These are phyloP conservation scores for Drosophila burlai DNA, from an alignment of 1,140 invertebrate species.

Conservation along the genomic window DNA sequence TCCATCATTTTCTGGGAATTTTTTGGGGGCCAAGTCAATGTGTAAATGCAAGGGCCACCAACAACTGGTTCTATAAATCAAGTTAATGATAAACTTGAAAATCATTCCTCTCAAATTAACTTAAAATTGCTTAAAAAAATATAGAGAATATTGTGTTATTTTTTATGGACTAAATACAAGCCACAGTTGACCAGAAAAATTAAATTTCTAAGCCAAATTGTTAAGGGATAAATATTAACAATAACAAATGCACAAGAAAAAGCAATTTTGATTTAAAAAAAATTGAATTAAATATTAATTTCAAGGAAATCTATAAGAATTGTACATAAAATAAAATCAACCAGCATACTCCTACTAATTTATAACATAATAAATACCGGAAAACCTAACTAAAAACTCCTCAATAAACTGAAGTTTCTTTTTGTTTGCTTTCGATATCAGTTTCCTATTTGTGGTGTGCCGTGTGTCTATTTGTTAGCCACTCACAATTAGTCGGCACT, in stretches of 20 bases:
- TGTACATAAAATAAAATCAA: neutral
- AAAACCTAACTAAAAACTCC: neutral
- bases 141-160: neutral
- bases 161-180: neutral
- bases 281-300: neutral
- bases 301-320: neutral
- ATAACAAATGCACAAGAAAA: no score
- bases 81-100: no score
- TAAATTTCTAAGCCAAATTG: neutral
- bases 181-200: neutral
- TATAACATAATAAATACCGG: neutral
- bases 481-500: constrained; percentile 44
- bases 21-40: constrained; percentile 52
- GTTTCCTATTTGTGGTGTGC: constrained; percentile 45
- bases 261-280: neutral
- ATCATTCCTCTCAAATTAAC: constrained; percentile 13
- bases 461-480: constrained; percentile 27
- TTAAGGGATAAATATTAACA: neutral
- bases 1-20: constrained; percentile 56
- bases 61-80: constrained; percentile 57
- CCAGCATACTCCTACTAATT: neutral
- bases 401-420: constrained; percentile 6
- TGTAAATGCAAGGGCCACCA: constrained; percentile 8
- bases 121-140: neutral
- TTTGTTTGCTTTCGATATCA: constrained; percentile 20